Evolutionary conservation across 2,888 invertebrate species (phyloP).

Genomic region (Cryptocephalus moraei): DNA sequence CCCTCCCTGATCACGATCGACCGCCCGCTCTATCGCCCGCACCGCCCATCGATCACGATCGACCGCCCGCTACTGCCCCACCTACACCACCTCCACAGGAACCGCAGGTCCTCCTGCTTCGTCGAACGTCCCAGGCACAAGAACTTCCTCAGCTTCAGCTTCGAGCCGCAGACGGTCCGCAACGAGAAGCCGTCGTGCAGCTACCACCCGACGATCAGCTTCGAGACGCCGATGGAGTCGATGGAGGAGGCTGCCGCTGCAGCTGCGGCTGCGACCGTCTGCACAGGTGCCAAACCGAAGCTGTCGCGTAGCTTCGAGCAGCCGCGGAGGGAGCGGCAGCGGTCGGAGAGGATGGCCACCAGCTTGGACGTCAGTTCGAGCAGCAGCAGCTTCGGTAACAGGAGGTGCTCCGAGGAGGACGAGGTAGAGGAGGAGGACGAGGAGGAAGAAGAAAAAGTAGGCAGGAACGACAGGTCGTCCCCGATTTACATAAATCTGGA

Average conservation of each 20-base stretch:
- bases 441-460: conserved; percentile 7
- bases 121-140: conserved; percentile 28
- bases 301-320: conserved; percentile 35
- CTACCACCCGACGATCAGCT: conserved; percentile 27
- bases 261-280: conserved; percentile 1
- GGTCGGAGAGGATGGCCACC: conserved; percentile 30
- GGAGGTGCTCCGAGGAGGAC: conserved; percentile 24
- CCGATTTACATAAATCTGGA: conserved; percentile 30
- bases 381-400: conserved; percentile 23
- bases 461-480: conserved; percentile 12
- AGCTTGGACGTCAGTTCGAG: conserved; percentile 29
- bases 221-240: conserved; percentile 25
- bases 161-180: conserved; percentile 13
- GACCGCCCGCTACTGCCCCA: conserved; percentile 18
- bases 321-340: conserved; percentile 20
- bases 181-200: conserved; percentile 20
- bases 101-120: conserved; percentile 33
- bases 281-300: conserved; percentile 19
- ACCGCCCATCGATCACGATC: conserved; percentile 23
- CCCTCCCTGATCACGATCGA: conserved; percentile 32
- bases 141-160: conserved; percentile 36
- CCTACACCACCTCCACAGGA: conserved; percentile 19
- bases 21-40: conserved; percentile 20
- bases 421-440: conserved; percentile 1
- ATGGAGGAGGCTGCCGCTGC: conserved; percentile 11